These are phyloP conservation scores for Atta colombica DNA, from an alignment of 1,140 invertebrate species.

Conservation along the genomic window DNA sequence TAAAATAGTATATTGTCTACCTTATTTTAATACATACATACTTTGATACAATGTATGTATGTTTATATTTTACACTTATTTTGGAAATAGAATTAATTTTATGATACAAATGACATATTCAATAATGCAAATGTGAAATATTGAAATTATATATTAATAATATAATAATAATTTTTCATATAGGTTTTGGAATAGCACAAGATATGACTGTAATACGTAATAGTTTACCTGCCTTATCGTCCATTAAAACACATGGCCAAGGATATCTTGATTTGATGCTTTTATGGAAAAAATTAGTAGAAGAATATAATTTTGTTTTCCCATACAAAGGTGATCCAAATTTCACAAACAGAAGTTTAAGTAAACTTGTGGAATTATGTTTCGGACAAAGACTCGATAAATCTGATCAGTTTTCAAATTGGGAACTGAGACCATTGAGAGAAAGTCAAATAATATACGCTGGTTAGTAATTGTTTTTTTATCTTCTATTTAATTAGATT, in stretches of 20 bases:
- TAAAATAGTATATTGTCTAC: constrained; percentile 62
- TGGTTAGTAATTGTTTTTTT: constrained; percentile 82
- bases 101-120: background rate
- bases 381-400: constrained; percentile 92
- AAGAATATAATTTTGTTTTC: constrained; percentile 85
- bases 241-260: constrained; percentile 81
- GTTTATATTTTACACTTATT: background rate
- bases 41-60: too few relatives aligned
- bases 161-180: constrained; percentile 41
- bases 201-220: constrained; percentile 88
- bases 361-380: constrained; percentile 91
- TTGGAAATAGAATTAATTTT: constrained; percentile 15
- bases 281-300: constrained; percentile 87
- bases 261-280: constrained; percentile 87
- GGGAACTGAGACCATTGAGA: constrained; percentile 93
- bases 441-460: constrained; percentile 93
- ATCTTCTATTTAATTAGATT: background rate
- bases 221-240: constrained; percentile 86
- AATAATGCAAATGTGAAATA: background rate
- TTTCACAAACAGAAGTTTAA: constrained; percentile 87
- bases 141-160: background rate
- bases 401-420: constrained; percentile 95
- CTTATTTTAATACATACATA: background rate
- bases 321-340: constrained; percentile 84
- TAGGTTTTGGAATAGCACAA: constrained; percentile 88